Base-by-base conservation (phyloP, 2,113 vertebrate genomes). In the Halcyon malimbica region DNA sequence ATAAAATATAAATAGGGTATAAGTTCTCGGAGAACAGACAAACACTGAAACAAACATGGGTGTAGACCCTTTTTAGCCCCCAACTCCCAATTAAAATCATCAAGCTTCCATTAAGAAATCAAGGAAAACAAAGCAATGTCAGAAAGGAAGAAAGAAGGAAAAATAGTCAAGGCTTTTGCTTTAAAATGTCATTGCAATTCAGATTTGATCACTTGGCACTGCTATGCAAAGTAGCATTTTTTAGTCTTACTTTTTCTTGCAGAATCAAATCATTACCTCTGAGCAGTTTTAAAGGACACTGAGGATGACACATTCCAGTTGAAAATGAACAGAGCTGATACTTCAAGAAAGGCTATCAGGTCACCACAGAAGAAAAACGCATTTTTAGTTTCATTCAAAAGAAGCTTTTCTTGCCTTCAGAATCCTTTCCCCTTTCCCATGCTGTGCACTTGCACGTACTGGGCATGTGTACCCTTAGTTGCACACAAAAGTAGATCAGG, bases 231-330 rank as follows among this genome's bases (percentile, higher is more conserved):
- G 54, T 5, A 94, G 31, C 21, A 70, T 80, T 95, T 90, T 82
- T 62, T 7, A 83, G 39, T 64, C 19, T 41, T 75, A 20, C 37
- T 44, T 37, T 76, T 94, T 71, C 46, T 62, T 80, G 87, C 33
- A 39, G 83, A 95, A 87, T 86, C 75, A 88, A 24, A 78, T 81
- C 60, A 83, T 89, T 71, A 93, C 35, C 68, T 87, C 74, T 70
- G 62, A 51, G 24, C 42, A 63, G 11, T 89, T 59, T 92, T 94
- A 87, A 83, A 90, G 29, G 17, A 93, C 35, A 54, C 9, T 87
- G 44, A 93, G 60, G 85, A 63, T 57, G 70, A 92, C 16, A 11
- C 80, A 92, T 42, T 85, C 14, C 44, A 93, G 18, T 8, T 76
- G 73, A 89, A 77, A 80, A 93, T 31, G 23, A 91, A 83, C 68